A percentile compares a stretch with the other conserved stretches of the same genome.
phyloP scores from a whole-genome alignment of 2,888 invertebrate species.

The Sesamia inferens region DNA sequence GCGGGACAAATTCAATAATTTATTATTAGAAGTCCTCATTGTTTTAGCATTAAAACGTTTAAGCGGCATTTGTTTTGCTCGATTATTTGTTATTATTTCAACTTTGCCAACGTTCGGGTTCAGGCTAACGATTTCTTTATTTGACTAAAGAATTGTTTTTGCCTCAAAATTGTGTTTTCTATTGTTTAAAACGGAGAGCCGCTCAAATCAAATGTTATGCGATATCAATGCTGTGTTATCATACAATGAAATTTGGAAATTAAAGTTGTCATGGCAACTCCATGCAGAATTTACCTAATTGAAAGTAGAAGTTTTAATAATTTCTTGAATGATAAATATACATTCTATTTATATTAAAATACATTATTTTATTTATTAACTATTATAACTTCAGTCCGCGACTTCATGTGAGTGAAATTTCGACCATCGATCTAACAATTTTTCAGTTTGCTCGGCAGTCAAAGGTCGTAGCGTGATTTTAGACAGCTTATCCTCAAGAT shows the following conservation, averaged over 20 bases:
- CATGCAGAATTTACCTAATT: not conserved
- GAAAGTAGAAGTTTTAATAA: not conserved
- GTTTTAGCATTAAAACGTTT: slow-evolving; percentile 67
- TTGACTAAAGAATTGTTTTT: slow-evolving; percentile 66
- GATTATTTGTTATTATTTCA: slow-evolving; percentile 68
- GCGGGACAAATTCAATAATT: slow-evolving; percentile 55
- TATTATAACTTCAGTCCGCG: no score
- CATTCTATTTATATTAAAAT: not conserved
- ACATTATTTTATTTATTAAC: no score
- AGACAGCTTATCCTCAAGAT: no score
- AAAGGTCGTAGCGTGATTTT: no score
- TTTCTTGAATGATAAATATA: not conserved
- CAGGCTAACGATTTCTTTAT: slow-evolving; percentile 72
- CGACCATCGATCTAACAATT: no score
- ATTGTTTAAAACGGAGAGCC: slow-evolving; percentile 54
- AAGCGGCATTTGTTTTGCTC: slow-evolving; percentile 59
- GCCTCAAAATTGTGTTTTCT: slow-evolving; percentile 53
- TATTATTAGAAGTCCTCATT: slow-evolving; percentile 64
- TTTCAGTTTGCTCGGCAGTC: no score
- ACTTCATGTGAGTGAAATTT: no score
- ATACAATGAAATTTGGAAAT: not conserved
- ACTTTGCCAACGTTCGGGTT: slow-evolving; percentile 65
- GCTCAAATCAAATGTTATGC: slow-evolving; percentile 56
- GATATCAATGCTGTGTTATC: slow-evolving; percentile 53
- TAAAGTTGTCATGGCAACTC: not conserved